These are phyloP conservation scores for Pristionchus arcanus DNA, from an alignment of 2,888 invertebrate species.

Conservation along the genomic window DNA sequence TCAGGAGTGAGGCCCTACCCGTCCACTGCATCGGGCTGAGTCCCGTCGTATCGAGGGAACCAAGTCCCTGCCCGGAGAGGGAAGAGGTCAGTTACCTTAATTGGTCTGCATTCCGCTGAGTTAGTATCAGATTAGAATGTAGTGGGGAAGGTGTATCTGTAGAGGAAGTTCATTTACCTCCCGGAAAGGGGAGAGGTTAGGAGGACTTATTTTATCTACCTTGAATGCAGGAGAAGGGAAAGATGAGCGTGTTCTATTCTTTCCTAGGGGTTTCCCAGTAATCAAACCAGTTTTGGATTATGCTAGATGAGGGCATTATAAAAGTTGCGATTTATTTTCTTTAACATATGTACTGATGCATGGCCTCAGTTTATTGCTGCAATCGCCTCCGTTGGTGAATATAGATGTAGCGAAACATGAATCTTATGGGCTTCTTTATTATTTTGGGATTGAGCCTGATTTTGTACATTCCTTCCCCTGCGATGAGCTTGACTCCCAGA, in stretches of 20 bases:
- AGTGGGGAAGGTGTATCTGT: neutral
- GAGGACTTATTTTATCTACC: too few species aligned
- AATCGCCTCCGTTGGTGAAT: neutral
- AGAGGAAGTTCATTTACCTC: too few species aligned
- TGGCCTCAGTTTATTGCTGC: neutral
- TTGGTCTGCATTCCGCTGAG: neutral
- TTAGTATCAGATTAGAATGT: neutral
- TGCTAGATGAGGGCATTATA: too few species aligned
- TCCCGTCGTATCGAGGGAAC: conserved; percentile 19
- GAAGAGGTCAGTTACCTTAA: neutral
- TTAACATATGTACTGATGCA: too few species aligned
- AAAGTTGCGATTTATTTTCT: too few species aligned
- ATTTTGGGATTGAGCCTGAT: neutral
- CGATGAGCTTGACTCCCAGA: neutral
- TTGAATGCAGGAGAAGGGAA: too few species aligned
- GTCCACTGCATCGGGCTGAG: conserved; percentile 25
- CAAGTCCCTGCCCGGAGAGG: neutral
- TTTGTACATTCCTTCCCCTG: too few species aligned
- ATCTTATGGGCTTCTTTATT: neutral
- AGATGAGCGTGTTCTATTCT: too few species aligned
- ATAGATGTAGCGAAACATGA: neutral
- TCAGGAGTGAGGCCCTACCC: conserved; percentile 1
- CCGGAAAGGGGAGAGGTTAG: too few species aligned
- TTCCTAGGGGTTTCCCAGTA: too few species aligned
- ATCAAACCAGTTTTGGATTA: too few species aligned